A percentile compares a stretch with the other conserved stretches of the same genome.
Evolutionary conservation across 2,113 vertebrate genomes (phyloP).

Genomic region (Engystomops pustulosus): DNA sequence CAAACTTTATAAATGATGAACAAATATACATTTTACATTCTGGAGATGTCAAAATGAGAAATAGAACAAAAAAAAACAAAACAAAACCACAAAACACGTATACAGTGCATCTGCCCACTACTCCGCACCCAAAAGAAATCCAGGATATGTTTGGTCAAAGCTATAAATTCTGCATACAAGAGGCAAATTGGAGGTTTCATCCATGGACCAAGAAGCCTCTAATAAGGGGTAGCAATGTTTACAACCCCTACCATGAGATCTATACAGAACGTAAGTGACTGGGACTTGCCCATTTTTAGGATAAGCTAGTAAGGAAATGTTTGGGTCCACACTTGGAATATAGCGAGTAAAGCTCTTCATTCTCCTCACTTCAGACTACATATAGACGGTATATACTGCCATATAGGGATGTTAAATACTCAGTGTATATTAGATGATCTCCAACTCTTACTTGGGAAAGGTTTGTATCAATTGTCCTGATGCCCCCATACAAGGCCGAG

Average conservation of each 20-base stretch:
- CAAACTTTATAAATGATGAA: constrained; percentile 26
- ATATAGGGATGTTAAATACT: no score
- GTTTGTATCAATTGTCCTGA: background rate
- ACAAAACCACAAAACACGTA: background rate
- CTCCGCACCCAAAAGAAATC: background rate
- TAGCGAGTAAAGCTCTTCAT: no score
- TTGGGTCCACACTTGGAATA: no score
- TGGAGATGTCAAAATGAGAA: constrained; percentile 11
- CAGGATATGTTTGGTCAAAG: constrained; percentile 39
- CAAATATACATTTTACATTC: constrained; percentile 33
- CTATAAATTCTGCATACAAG: constrained; percentile 33
- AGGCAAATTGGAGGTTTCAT: no score
- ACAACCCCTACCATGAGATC: background rate
- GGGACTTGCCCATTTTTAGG: background rate
- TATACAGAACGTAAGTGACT: background rate
- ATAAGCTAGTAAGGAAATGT: background rate
- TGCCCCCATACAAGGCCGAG: no score
- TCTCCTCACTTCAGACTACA: no score
- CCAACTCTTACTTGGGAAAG: background rate
- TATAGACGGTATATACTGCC: no score
- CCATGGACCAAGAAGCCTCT: no score
- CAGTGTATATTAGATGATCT: no score
- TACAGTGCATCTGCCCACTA: background rate
- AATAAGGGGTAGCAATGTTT: no score
- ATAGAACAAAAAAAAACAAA: no score